Evolutionary conservation across 2,888 invertebrate genomes (phyloP).

Genomic region (Hirtodrosophila trivittata): DNA sequence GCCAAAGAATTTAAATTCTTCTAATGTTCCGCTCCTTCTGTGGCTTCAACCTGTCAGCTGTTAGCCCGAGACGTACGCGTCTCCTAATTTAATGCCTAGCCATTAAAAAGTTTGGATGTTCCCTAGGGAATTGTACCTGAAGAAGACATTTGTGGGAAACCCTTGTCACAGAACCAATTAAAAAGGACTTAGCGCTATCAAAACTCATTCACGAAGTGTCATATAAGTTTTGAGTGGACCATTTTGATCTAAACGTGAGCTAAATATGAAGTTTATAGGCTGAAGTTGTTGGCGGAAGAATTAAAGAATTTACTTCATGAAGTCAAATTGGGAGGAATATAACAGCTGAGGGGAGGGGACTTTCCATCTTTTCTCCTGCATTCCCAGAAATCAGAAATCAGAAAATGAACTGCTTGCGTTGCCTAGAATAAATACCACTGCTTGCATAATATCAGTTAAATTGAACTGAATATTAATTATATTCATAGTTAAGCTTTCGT

Average conservation of each 20-base stretch:
- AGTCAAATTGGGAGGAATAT: too few species aligned
- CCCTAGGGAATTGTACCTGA: not conserved
- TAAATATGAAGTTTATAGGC: too few species aligned
- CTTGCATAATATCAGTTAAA: too few species aligned
- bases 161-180: slow-evolving; percentile 36
- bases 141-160: slow-evolving; percentile 23
- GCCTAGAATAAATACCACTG: too few species aligned
- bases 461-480: too few species aligned
- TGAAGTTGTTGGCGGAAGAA: too few species aligned
- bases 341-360: too few species aligned
- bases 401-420: too few species aligned
- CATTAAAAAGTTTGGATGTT: slow-evolving; percentile 21
- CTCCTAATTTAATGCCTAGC: slow-evolving; percentile 8
- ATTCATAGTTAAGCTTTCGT: too few species aligned
- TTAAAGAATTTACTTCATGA: too few species aligned
- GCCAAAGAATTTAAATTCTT: slow-evolving; percentile 15
- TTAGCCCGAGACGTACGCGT: slow-evolving; percentile 15
- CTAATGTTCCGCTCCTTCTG: not conserved
- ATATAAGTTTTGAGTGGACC: slow-evolving; percentile 9
- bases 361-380: too few species aligned
- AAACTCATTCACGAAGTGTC: slow-evolving; percentile 7
- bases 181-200: slow-evolving; percentile 1
- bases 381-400: too few species aligned
- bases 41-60: slow-evolving; percentile 21
- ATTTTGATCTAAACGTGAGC: not conserved